Evolutionary conservation across 2,888 invertebrate species (phyloP).

Genomic region (Crocallis elinguaria): DNA sequence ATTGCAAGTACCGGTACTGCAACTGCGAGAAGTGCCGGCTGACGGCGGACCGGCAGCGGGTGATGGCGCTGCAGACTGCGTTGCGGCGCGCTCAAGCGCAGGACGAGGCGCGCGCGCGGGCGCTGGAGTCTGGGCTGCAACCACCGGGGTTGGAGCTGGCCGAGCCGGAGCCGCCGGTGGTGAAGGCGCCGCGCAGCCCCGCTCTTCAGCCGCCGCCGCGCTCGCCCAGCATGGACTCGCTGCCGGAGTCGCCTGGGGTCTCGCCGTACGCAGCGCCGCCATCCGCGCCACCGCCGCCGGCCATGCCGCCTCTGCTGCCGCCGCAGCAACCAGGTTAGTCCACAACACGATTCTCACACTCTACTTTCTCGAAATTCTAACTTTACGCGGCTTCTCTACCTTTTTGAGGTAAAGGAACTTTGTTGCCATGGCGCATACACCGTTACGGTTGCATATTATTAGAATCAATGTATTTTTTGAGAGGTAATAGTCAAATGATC

Average conservation of each 20-base stretch:
- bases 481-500: too few relatives aligned
- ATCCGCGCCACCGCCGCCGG: conserved; percentile 76
- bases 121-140: conserved; percentile 71
- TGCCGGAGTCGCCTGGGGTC: conserved; percentile 74
- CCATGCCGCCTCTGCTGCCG: conserved; percentile 77
- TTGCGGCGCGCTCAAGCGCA: conserved; percentile 93
- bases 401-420: too few relatives aligned
- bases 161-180: conserved; percentile 73
- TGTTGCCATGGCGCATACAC: too few relatives aligned
- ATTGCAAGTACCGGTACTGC: conserved; percentile 94
- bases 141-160: conserved; percentile 74
- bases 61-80: conserved; percentile 96
- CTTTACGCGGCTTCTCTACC: too few relatives aligned
- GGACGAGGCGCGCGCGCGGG: conserved; percentile 88
- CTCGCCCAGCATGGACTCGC: conserved; percentile 73
- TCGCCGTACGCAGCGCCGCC: conserved; percentile 72
- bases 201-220: conserved; percentile 62
- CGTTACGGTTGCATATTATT: too few relatives aligned
- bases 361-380: background rate
- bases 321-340: conserved; percentile 79
- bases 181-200: conserved; percentile 76
- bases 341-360: background rate
- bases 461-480: too few relatives aligned
- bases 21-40: conserved; percentile 94
- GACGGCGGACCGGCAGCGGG: conserved; percentile 93